Base-by-base conservation (phyloP, 92 coral and sea anemone species). In the Chrysogorgia sp. region DNA sequence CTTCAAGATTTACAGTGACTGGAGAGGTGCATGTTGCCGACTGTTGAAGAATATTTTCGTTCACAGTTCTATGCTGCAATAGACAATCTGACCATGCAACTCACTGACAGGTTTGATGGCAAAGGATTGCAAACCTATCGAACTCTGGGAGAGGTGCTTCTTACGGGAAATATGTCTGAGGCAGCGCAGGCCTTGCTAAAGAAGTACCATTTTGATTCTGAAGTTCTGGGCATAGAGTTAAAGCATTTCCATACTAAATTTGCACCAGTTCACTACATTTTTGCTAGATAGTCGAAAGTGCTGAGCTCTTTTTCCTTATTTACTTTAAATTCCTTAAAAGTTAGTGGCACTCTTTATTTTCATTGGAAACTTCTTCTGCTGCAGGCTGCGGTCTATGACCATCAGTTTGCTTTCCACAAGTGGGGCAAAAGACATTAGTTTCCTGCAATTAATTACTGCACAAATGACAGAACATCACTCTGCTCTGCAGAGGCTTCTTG, bases 81-180 rank as follows among this genome's bases (percentile, higher is more conserved):
- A 59, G 65, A 23, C 37, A 59, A 59, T 59, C 34, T 59, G 65
- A 59, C 37, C 33, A 33, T 33, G 33, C 65, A 59, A 59, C 65
- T 59, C 65, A 59, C 65, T 59, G 65, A 23, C 32, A 22, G 65
- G 65, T 59, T 59, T 59, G 34, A 59, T 23, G 65, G 65, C 65
- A 59, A 22, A 59, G 65, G 65, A 25, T 59, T 59, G 5, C 65
- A 59, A 59, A 59, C 33, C 65, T 59, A 59, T 23, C 65, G 37
- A 59, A 34, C 65, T 22, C 65, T 59, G 37, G 65, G 25, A 59
- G 65, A 59, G 65, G 65, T 59, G 34, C 62, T 56, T 56, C 24
- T 59, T 10, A 59, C 65, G 20, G 65, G 65, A 59, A 59, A 59
- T 14, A 25, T 25, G 15, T 59, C 65, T 33, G 33, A 59, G 32